These are phyloP conservation scores for Conus betulinus DNA, from an alignment of 1,140 invertebrate genomes.

Conservation along the genomic window DNA sequence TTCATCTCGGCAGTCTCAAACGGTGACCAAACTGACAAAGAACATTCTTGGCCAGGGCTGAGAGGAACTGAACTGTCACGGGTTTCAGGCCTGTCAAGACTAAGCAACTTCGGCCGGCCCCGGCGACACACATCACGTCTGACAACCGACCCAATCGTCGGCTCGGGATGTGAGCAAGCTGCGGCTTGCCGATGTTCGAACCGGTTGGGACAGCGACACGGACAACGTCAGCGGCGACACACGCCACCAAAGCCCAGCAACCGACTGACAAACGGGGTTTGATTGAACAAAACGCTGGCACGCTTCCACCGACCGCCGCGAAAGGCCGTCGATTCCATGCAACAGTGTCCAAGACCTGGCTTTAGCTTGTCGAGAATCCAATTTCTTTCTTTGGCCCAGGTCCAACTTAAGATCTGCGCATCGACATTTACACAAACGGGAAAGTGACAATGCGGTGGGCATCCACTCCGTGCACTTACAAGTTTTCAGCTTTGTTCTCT, in stretches of 20 bases:
- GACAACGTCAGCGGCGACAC: not conserved
- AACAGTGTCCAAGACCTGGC: not conserved
- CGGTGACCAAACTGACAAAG: no score
- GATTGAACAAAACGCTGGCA: slow-evolving; percentile 7
- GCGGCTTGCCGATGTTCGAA: slow-evolving; percentile 20
- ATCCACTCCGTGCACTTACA: no score
- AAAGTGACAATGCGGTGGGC: no score
- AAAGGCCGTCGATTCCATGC: not conserved
- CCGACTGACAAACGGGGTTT: not conserved
- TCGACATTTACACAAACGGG: not conserved
- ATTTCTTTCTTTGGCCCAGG: slow-evolving; percentile 22
- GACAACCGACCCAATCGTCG: slow-evolving; percentile 30
- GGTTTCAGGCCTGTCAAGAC: no score
- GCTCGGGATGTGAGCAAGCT: slow-evolving; percentile 21
- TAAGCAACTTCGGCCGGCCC: no score
- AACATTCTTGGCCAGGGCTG: no score
- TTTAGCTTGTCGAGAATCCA: not conserved
- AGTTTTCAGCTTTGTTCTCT: no score
- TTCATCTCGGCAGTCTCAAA: no score
- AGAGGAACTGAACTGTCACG: no score
- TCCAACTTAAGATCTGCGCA: slow-evolving; percentile 42
- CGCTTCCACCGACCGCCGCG: not conserved
- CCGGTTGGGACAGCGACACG: slow-evolving; percentile 18
- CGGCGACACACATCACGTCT: no score
- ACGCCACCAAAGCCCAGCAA: not conserved